Base-by-base conservation (phyloP, 1,140 invertebrate species). In the Sesamia nonagrioides region DNA sequence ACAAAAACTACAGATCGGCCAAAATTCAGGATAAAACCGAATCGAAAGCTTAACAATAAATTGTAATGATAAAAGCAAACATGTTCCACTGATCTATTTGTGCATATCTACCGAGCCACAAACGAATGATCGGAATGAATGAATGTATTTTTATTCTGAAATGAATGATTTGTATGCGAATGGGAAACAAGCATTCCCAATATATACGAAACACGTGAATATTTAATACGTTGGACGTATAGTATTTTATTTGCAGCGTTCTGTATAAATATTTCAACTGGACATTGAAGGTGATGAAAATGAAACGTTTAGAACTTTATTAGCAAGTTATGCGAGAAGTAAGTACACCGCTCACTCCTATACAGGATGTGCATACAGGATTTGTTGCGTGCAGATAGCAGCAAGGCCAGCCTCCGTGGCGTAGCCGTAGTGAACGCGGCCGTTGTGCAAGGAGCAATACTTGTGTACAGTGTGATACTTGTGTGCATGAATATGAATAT, bases 81-180 rank as follows among this genome's bases (percentile, higher is more conserved):
- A 63, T 63, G 33, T 35, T 60, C 35, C n/a, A 42, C n/a, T 42
- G 60, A 63, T 63, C 35, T 40, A 35, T 63, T 63, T 63, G 37
- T 42, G 37, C 35, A 35, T 33, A 0, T 60, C 18, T 9, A 63
- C 37, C 7, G 37, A 63, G 17, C 60, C 27, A 27, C 27, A 27
- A 50, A 50, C 13, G 45, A 45, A 45, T 15, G 42, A 45, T 15
- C 9, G 42, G 5, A 42, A 63, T 33, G 33, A 63, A 63, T 63
- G 37, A 63, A 63, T 63, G 33, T 42, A 63, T 63, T 63, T 42
- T 63, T 63, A 42, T 63, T 63, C 60, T 6, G n/a, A 60, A 60
- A 60, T 60, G 56, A 60, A 60, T 35, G 27, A 60, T 60, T 60
- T 60, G 56, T 60, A 60, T 60, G 56, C 56, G 56, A 21, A 60